A percentile compares a stretch with the other conserved stretches of the same genome.
Evolutionary conservation across 2,113 vertebrate species (phyloP).

Genomic region (Channa maculata): DNA sequence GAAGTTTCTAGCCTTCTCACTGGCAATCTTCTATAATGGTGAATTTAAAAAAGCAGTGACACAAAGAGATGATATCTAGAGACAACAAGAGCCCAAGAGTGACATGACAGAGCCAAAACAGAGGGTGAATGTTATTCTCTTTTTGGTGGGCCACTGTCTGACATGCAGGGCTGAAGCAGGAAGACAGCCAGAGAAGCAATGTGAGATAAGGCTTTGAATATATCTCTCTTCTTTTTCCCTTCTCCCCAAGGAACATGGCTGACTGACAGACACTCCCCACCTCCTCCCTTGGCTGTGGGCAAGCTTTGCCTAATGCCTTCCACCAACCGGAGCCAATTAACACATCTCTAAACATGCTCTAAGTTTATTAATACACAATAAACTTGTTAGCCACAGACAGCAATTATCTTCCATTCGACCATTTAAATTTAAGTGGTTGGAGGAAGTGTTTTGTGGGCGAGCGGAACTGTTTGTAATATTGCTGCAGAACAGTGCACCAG

Average conservation of each 20-base stretch:
- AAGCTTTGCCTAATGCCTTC: conserved; percentile 46
- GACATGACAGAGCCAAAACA: conserved; percentile 22
- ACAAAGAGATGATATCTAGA: conserved; percentile 24
- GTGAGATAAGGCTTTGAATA: conserved; percentile 65
- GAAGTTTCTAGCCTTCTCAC: conserved; percentile 7
- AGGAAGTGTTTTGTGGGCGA: conserved; percentile 9
- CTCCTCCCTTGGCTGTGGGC: conserved; percentile 34
- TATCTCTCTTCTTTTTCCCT: conserved; percentile 37
- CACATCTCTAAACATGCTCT: conserved; percentile 45
- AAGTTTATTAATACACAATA: conserved; percentile 66
- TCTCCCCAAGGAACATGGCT: conserved; percentile 50
- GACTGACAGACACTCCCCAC: conserved; percentile 57
- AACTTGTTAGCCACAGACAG: conserved; percentile 42
- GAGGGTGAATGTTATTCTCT: conserved; percentile 37
- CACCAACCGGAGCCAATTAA: conserved; percentile 68
- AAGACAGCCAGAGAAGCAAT: conserved; percentile 40
- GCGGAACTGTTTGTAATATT: conserved; percentile 32
- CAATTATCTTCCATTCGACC: conserved; percentile 56
- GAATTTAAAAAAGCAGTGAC: conserved; percentile 18
- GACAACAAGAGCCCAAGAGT: conserved; percentile 15
- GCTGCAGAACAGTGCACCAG: conserved; percentile 17
- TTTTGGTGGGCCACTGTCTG: conserved; percentile 32
- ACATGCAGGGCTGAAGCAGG: conserved; percentile 18
- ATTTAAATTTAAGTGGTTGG: conserved; percentile 34
- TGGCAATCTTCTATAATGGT: conserved; percentile 10